Evolutionary conservation across 2,113 vertebrate species (phyloP).

Genomic region (Plecotus auritus): DNA sequence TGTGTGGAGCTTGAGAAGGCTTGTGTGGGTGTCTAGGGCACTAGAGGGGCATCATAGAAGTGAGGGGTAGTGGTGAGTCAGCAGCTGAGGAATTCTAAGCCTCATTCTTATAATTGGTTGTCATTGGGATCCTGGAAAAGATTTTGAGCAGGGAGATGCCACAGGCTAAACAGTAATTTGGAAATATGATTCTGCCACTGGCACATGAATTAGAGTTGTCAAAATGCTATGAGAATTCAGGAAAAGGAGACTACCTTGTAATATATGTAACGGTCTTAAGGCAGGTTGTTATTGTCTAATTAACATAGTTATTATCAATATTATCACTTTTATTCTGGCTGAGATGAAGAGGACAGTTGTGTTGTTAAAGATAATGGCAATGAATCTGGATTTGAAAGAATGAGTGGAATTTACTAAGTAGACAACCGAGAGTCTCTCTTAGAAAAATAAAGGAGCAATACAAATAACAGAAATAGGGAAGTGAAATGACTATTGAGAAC

Average conservation of each 20-base stretch:
- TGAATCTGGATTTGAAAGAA: background rate
- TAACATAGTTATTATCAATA: background rate
- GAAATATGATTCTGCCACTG: background rate
- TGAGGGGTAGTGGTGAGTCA: background rate
- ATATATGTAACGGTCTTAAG: background rate
- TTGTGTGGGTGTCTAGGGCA: too few species aligned
- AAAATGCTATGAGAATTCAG: too few species aligned
- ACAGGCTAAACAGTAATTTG: background rate
- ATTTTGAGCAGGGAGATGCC: background rate
- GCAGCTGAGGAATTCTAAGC: rapidly evolving
- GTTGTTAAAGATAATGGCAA: background rate
- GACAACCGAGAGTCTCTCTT: background rate
- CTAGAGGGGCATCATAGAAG: rapidly evolving
- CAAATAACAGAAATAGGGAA: background rate
- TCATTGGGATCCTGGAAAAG: background rate
- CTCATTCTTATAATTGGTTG: background rate
- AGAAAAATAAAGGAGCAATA: background rate
- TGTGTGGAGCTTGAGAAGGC: rapidly evolving
- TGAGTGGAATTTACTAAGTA: background rate
- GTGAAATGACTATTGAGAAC: background rate
- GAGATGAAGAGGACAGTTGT: background rate
- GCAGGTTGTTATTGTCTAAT: too few species aligned
- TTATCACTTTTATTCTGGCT: background rate
- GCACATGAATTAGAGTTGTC: background rate
- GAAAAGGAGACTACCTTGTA: background rate